These are phyloP conservation scores for Neoarius graeffei DNA, from an alignment of 2,113 vertebrate genomes.

Conservation along the genomic window DNA sequence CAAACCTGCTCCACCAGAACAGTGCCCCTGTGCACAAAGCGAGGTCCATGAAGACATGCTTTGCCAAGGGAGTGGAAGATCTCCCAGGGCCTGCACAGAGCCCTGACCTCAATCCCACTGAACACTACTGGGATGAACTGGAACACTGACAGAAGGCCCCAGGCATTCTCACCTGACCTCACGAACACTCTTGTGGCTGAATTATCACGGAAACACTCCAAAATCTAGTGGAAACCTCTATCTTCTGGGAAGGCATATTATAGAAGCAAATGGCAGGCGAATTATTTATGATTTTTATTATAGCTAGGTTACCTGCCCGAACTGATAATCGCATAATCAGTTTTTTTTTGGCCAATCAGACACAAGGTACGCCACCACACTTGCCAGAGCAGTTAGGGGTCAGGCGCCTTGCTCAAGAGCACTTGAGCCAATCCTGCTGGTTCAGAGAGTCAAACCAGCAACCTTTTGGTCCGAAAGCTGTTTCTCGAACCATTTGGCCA, in stretches of 20 bases:
- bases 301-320: no score
- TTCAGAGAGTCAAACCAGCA: no score
- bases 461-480: no score
- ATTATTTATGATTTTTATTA: no score
- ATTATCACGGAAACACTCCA: not conserved
- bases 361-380: no score
- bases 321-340: no score
- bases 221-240: not conserved
- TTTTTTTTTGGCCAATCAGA: no score
- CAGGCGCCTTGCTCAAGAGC: no score
- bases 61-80: not conserved
- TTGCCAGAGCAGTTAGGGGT: no score
- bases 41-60: not conserved
- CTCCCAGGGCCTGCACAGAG: not conserved
- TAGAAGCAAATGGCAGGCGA: not conserved
- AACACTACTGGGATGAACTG: not conserved
- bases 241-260: not conserved
- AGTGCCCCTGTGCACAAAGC: not conserved
- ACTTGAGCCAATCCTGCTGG: no score
- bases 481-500: no score
- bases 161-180: not conserved
- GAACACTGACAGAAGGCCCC: not conserved
- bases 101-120: not conserved
- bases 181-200: not conserved
- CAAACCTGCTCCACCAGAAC: not conserved